These are phyloP conservation scores for Dysidea cf. avara DNA, from an alignment of 37 sponge, comb jelly and placozoan species.

Conservation along the genomic window DNA sequence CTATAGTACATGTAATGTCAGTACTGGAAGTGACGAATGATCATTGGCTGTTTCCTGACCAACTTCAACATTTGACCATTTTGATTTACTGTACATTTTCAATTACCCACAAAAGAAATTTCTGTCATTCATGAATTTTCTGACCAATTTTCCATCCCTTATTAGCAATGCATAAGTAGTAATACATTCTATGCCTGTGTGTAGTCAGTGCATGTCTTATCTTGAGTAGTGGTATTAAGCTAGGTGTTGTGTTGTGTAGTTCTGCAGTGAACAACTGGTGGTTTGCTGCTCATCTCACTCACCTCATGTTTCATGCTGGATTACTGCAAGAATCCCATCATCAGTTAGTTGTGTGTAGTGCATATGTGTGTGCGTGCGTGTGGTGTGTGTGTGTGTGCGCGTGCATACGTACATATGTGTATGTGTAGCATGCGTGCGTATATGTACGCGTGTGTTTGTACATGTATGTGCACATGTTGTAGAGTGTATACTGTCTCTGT, in stretches of 20 bases:
- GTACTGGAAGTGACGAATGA: no score
- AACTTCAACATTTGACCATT: no score
- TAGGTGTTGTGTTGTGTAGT: conserved; percentile 27
- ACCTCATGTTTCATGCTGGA: conserved; percentile 62
- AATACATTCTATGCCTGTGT: no score
- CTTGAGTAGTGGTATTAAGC: no score
- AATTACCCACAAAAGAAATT: no score
- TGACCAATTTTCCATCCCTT: no score
- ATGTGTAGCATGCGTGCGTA: conserved; percentile 25
- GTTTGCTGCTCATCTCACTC: conserved; percentile 74
- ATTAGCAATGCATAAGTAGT: no score
- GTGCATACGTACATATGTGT: conserved; percentile 43
- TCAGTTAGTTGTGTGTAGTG: conserved; percentile 41
- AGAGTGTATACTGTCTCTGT: conserved; percentile 5
- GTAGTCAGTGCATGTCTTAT: no score
- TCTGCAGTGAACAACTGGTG: conserved; percentile 69
- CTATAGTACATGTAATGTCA: no score
- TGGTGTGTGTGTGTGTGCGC: conserved; percentile 45
- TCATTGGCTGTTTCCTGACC: no score
- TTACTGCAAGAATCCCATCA: conserved; percentile 33
- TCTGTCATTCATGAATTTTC: no score
- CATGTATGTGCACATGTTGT: conserved; percentile 25
- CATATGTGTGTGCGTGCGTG: conserved; percentile 12
- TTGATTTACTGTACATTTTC: no score
- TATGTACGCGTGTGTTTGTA: conserved; percentile 34